Conservation (phyloP, 2,113 vertebrate genomes). For the Centropus unirufus region DNA sequence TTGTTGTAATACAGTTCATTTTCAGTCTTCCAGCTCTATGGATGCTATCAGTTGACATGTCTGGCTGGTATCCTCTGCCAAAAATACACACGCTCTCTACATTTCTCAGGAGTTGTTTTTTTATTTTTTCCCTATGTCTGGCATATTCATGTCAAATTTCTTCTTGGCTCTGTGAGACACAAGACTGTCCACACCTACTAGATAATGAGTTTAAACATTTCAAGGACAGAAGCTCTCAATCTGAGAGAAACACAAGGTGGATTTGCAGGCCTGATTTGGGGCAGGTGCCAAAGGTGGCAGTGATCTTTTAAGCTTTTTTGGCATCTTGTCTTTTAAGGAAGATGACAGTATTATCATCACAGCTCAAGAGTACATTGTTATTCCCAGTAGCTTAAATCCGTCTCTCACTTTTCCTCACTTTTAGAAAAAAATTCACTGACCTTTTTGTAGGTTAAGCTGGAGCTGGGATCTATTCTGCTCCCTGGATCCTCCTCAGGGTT, state of each 20-base stretch:
- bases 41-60: conserved; percentile 67
- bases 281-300: background rate
- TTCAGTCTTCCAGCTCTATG: conserved; percentile 62
- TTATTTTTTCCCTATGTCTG: background rate
- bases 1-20: conserved; percentile 62
- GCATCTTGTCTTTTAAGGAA: background rate
- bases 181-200: conserved; percentile 24
- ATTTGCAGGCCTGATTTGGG: background rate
- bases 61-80: conserved; percentile 70
- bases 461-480: background rate
- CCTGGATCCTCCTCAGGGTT: background rate
- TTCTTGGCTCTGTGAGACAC: conserved; percentile 12
- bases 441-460: background rate
- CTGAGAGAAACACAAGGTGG: background rate
- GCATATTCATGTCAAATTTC: conserved; percentile 11
- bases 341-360: background rate
- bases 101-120: conserved; percentile 22
- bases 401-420: background rate
- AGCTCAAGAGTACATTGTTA: background rate
- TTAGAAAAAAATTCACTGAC: background rate
- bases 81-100: conserved; percentile 57
- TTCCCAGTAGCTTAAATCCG: background rate
- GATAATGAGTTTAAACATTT: conserved; percentile 43
- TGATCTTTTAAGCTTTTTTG: background rate
- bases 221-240: conserved; percentile 45